These are phyloP conservation scores for Steinernema hermaphroditum DNA, from an alignment of 2,888 invertebrate species.

Conservation along the genomic window DNA sequence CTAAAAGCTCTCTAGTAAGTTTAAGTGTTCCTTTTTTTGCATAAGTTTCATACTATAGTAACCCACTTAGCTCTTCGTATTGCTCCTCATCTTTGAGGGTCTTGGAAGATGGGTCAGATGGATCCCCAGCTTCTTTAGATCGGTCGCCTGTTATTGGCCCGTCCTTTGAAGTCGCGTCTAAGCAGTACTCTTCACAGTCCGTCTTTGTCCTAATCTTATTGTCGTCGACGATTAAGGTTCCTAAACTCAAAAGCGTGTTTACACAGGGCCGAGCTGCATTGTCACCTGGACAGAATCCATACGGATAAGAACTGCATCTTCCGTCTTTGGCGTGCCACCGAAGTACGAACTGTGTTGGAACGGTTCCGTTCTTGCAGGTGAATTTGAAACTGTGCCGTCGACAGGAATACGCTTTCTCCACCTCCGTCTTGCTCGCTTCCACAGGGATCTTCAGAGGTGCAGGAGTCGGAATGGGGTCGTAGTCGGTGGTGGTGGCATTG, in stretches of 20 bases:
- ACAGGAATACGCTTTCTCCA: not conserved
- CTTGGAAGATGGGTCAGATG: conserved; percentile 7
- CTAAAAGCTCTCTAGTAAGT: too few species aligned
- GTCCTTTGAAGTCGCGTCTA: too few species aligned
- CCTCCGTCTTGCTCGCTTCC: not conserved
- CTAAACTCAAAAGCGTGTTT: conserved; percentile 6
- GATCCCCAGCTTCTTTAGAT: not conserved
- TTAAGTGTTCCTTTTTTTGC: too few species aligned
- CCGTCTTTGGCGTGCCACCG: conserved; percentile 41
- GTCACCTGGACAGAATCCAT: conserved; percentile 46
- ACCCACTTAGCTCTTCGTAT: not conserved
- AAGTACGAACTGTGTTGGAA: conserved; percentile 42
- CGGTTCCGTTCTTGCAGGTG: conserved; percentile 35
- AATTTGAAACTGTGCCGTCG: not conserved
- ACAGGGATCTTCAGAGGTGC: not conserved
- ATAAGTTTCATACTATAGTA: too few species aligned
- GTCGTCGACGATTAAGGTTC: conserved; percentile 32
- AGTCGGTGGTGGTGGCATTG: not conserved
- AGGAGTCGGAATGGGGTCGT: not conserved
- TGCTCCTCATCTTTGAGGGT: not conserved
- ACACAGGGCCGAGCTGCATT: conserved; percentile 13
- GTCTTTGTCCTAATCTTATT: conserved; percentile 40
- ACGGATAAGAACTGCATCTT: conserved; percentile 42
- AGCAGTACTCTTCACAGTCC: conserved; percentile 41
- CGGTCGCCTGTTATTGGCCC: not conserved